phyloP scores from a whole-genome alignment of 2,113 vertebrate genomes.

The Amphilophus citrinellus region DNA sequence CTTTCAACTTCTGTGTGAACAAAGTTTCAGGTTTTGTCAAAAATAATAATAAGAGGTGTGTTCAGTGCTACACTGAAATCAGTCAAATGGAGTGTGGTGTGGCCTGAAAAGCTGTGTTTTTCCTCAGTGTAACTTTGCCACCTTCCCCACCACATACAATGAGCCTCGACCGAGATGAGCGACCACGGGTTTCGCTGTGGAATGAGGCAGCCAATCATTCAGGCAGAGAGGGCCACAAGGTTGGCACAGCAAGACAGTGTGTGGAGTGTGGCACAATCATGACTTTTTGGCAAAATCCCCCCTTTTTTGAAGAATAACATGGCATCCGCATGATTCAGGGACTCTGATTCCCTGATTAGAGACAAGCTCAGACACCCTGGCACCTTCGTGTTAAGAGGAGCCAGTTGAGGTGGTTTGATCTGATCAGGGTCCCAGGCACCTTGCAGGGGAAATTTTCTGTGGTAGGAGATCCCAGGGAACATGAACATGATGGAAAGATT shows the following conservation, averaged over 20 bases:
- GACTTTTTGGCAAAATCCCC: not conserved
- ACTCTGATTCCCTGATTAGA: not conserved
- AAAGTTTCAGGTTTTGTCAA: not conserved
- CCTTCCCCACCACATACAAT: not conserved
- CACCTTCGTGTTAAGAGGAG: not conserved
- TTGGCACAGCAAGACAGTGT: not conserved
- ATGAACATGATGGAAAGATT: not conserved
- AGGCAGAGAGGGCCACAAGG: not conserved
- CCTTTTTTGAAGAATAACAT: not conserved
- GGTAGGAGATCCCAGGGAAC: slow-evolving; percentile 2
- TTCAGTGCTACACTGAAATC: slow-evolving; percentile 3
- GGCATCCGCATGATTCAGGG: not conserved
- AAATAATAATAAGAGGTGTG: not conserved
- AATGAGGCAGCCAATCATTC: slow-evolving; percentile 9
- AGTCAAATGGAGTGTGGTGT: not conserved
- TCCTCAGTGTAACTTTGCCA: not conserved
- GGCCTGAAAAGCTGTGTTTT: slow-evolving; percentile 2
- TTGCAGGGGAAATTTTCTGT: not conserved
- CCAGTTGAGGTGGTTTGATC: not conserved
- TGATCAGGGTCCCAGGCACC: not conserved
- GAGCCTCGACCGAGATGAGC: not conserved
- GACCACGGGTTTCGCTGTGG: not conserved
- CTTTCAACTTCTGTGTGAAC: not conserved
- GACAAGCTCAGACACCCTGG: not conserved
- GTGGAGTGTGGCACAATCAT: not conserved